Percentiles rank a stretch among this genome's conserved stretches.
These are phyloP conservation scores for Uloborus plumipes DNA, from an alignment of 2,888 invertebrate genomes.

Conservation along the genomic window DNA sequence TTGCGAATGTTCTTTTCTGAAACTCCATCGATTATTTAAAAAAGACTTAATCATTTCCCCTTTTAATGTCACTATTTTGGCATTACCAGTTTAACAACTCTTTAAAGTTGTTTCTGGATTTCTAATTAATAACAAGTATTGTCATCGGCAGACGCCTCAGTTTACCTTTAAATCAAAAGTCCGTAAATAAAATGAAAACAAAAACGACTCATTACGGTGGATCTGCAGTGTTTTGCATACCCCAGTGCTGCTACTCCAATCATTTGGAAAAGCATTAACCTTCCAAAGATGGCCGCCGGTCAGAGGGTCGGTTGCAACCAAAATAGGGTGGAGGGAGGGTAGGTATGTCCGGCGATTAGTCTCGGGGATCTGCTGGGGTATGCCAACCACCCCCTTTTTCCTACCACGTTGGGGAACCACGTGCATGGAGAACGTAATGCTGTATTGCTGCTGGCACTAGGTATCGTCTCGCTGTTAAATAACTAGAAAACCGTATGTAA, in stretches of 20 bases:
- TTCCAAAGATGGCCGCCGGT: slow-evolving; percentile 42
- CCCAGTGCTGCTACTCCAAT: not conserved
- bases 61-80: too few species aligned
- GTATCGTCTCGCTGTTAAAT: not conserved
- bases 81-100: too few species aligned
- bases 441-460: slow-evolving; percentile 7
- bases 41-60: too few species aligned
- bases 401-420: slow-evolving; percentile 36
- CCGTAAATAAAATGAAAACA: too few species aligned
- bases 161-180: too few species aligned
- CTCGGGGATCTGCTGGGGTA: slow-evolving; percentile 1
- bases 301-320: slow-evolving; percentile 24
- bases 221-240: too few species aligned
- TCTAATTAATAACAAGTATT: too few species aligned
- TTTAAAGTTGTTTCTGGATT: too few species aligned
- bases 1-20: too few species aligned
- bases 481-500: not conserved
- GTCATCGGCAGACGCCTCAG: too few species aligned
- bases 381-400: slow-evolving; percentile 9
- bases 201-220: too few species aligned
- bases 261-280: slow-evolving; percentile 19
- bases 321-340: slow-evolving; percentile 13
- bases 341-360: slow-evolving; percentile 34
- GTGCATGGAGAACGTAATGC: slow-evolving; percentile 49
- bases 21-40: too few species aligned